Evolutionary conservation across 1,140 invertebrate genomes (phyloP).

Genomic region (Drosophila leontia): DNA sequence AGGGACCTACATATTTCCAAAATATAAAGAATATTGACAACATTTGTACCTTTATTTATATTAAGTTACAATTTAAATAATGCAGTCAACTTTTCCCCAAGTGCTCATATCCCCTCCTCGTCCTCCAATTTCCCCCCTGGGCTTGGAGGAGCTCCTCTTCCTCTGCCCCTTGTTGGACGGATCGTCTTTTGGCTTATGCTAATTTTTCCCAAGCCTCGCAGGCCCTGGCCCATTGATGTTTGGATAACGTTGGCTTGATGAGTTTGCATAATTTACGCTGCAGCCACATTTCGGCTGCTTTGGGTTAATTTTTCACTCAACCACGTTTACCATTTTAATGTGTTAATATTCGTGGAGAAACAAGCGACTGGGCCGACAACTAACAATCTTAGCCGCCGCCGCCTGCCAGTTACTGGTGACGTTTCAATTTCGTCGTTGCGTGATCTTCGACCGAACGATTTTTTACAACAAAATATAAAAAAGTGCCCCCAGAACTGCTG

Average conservation of each 20-base stretch:
- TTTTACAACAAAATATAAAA: slow-evolving; percentile 39
- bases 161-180: slow-evolving; percentile 28
- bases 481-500: slow-evolving; percentile 19
- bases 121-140: slow-evolving; percentile 12
- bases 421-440: slow-evolving; percentile 69
- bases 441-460: slow-evolving; percentile 52
- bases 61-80: background rate
- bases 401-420: slow-evolving; percentile 56
- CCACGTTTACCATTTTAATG: slow-evolving; percentile 72
- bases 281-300: slow-evolving; percentile 59
- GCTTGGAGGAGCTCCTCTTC: slow-evolving; percentile 27
- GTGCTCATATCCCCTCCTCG: slow-evolving; percentile 18
- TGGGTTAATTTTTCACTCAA: slow-evolving; percentile 79
- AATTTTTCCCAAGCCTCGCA: slow-evolving; percentile 73
- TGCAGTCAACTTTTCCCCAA: background rate
- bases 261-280: slow-evolving; percentile 80
- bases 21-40: too few species aligned
- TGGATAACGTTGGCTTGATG: slow-evolving; percentile 81
- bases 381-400: slow-evolving; percentile 33
- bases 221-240: slow-evolving; percentile 66
- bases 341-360: slow-evolving; percentile 74
- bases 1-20: background rate
- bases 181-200: slow-evolving; percentile 67
- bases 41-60: background rate
- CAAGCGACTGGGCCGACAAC: slow-evolving; percentile 18